These are phyloP conservation scores for Eublepharis macularius DNA, from an alignment of 2,113 vertebrate genomes.

Conservation along the genomic window DNA sequence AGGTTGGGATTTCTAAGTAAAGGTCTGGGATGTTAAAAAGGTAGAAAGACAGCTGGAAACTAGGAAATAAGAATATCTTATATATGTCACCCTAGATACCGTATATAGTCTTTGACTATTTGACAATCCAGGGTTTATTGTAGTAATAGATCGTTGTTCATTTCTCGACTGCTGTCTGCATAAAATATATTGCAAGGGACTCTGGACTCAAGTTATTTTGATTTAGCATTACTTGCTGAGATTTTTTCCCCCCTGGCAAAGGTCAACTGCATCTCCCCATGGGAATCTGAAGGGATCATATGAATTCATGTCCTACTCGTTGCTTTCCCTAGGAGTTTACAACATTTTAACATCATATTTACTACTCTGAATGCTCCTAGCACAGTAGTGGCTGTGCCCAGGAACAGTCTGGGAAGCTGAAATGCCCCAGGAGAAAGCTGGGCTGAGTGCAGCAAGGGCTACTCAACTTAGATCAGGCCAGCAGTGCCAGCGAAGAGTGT, in stretches of 20 bases:
- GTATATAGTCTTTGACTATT: accelerated
- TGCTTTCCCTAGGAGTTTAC: background rate
- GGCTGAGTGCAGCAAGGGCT: too few species aligned
- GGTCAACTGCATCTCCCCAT: background rate
- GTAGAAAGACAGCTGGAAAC: background rate
- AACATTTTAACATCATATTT: background rate
- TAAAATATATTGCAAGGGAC: accelerated
- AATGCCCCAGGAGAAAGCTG: too few species aligned
- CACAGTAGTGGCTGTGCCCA: background rate
- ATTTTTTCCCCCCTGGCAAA: background rate
- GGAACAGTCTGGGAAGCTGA: too few species aligned
- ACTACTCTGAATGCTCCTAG: too few species aligned
- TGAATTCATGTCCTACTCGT: background rate
- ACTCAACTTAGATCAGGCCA: too few species aligned
- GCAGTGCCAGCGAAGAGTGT: too few species aligned
- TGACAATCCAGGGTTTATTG: background rate
- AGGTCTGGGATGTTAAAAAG: accelerated
- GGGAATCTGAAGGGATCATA: background rate
- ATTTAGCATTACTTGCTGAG: background rate
- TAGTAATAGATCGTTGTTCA: accelerated
- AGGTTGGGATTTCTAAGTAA: background rate
- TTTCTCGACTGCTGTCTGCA: accelerated
- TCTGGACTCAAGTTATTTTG: background rate
- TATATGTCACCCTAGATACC: accelerated
- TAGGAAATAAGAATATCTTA: background rate